These are phyloP conservation scores for Sinosuthora webbiana DNA, from an alignment of 2,113 vertebrate species.

Conservation along the genomic window DNA sequence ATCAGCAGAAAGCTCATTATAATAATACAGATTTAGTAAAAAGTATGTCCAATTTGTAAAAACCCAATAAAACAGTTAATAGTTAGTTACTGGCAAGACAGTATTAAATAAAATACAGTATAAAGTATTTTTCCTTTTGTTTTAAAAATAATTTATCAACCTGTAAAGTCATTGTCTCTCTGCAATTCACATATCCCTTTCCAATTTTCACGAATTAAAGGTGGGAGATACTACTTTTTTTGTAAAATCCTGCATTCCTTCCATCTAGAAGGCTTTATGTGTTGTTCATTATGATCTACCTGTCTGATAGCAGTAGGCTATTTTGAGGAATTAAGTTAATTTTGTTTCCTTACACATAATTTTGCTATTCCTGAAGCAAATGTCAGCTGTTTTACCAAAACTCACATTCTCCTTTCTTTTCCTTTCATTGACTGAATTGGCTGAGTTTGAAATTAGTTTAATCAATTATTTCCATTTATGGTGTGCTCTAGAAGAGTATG, in stretches of 20 bases:
- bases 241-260: neutral
- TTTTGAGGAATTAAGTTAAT: neutral
- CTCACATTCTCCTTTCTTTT: neutral
- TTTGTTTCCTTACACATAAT: neutral
- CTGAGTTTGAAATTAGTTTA: neutral
- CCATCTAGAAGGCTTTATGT: neutral
- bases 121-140: neutral
- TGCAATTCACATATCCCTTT: neutral
- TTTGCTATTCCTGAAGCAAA: neutral
- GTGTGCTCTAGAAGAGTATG: neutral
- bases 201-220: neutral
- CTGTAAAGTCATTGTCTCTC: accelerated
- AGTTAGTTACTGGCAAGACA: neutral
- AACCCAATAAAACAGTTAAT: neutral
- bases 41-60: neutral
- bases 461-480: neutral
- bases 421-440: neutral
- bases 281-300: neutral
- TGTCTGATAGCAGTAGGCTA: neutral
- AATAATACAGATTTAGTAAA: neutral
- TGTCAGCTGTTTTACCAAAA: neutral
- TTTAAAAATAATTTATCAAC: neutral
- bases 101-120: too few species aligned
- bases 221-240: neutral
- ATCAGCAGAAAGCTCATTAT: neutral